A percentile compares a stretch with the other conserved stretches of the same genome.
phyloP scores from a whole-genome alignment of 37 sponge, comb jelly and placozoan species.

The Diacarnus erythraeanus region DNA sequence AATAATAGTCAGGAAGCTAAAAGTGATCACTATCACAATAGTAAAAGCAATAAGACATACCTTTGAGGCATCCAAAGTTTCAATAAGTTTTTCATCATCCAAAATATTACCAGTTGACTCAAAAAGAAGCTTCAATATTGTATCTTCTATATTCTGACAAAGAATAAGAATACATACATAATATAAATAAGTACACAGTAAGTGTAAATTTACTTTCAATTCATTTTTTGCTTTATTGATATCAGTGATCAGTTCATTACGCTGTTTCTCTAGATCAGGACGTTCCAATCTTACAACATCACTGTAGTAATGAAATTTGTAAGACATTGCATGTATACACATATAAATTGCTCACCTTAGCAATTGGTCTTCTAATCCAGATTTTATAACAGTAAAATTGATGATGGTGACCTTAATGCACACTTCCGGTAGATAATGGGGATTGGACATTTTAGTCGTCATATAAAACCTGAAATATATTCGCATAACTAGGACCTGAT shows the following conservation, averaged over 20 bases:
- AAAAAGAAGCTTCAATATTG: conserved; percentile 91
- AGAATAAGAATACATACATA: not conserved
- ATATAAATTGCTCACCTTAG: conserved; percentile 51
- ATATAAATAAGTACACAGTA: not conserved
- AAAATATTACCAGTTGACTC: conserved; percentile 96
- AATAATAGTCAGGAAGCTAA: no score
- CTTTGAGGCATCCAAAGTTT: conserved; percentile 90
- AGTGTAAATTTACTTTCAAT: conserved; percentile 65
- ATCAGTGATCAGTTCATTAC: conserved; percentile 89
- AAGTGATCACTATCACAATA: no score
- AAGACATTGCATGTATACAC: not conserved
- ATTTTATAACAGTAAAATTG: conserved; percentile 97
- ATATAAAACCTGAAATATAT: conserved; percentile 86
- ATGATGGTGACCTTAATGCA: conserved; percentile 99
- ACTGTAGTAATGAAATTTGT: conserved; percentile 31
- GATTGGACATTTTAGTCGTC: conserved; percentile 98
- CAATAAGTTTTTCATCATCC: conserved; percentile 95
- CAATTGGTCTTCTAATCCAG: conserved; percentile 98
- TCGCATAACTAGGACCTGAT: not conserved
- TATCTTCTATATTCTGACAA: conserved; percentile 87
- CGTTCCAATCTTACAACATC: conserved; percentile 97
- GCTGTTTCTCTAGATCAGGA: conserved; percentile 94
- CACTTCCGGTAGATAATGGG: conserved; percentile 99
- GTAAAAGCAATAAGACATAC: no score
- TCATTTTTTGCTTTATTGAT: conserved; percentile 95